Evolutionary conservation across 2,888 invertebrate genomes (phyloP), one percentile per base, ranked within the genome.

Genomic region (Amorpha juglandis): DNA sequence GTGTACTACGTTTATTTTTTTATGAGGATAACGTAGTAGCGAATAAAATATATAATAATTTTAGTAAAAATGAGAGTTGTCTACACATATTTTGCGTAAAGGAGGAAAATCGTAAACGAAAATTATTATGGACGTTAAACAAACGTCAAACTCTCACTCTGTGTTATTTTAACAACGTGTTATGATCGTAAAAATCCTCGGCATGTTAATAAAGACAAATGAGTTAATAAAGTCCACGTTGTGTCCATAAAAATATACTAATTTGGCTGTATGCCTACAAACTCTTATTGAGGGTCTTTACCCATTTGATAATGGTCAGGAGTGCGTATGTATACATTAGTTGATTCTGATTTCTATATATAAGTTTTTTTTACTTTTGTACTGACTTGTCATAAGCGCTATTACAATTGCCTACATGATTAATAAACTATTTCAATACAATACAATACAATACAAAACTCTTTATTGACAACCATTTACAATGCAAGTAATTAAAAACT

Each of bases 111-210:
- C 58, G 16, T 58, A 58, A 58, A 58, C 19, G 58, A 38, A 19
- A 58, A 58, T 58, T 16, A 16, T 58, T 19, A 58, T 12, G 58
- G 58, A 12, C 58, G 42, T 19, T 50, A 50, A 50, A 58, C 38
- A 12, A 58, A 58, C 58, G 58, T 19, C 42, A 16, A 38, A 11
- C n/a, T n/a, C n/a, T n/a, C n/a, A n/a, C n/a, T n/a, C n/a, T n/a
- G 42, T 58, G 58, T 58, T 58, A 58, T 58, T 58, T 58, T 58
- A 58, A 58, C 58, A 58, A 42, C 42, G 38, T 58, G 58, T 58
- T 58, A 58, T 58, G 42, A 58, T 58, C 58, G 19, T 58, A 58
- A 58, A 58, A 58, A 58, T 42, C 42, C 58, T 58, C 42, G 3
- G 12, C 16, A 12, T 16, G 58, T 58, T 58, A 58, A 58, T 58